phyloP scores from a whole-genome alignment of 2,797 vertebrate genomes.

The Cichlasoma orientale region DNA sequence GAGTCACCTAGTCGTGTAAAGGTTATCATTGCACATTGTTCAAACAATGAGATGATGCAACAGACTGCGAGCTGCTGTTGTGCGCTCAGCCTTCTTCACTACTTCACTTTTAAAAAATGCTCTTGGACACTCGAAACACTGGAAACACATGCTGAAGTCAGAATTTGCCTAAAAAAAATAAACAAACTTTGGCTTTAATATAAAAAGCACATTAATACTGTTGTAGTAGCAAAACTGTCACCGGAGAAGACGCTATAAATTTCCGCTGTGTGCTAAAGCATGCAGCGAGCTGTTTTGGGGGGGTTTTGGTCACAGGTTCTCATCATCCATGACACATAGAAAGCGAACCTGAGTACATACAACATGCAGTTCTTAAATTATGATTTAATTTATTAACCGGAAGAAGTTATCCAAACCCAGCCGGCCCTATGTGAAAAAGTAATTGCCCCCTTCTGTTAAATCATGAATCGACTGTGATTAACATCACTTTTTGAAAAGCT shows the following conservation, averaged over 20 bases:
- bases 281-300: neutral
- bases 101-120: too few species aligned
- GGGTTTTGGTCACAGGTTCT: neutral
- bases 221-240: neutral
- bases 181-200: neutral
- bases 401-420: too few species aligned
- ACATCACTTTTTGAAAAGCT: too few species aligned
- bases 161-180: neutral
- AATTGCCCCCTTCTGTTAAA: too few species aligned
- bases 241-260: neutral
- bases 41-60: neutral
- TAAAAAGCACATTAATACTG: neutral
- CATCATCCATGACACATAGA: neutral
- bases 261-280: neutral
- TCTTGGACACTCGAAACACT: neutral
- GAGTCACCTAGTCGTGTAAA: conserved; percentile 15
- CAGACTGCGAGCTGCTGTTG: neutral
- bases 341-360: too few species aligned
- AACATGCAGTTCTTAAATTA: too few species aligned
- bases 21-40: neutral
- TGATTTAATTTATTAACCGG: too few species aligned
- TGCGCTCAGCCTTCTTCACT: neutral
- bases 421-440: too few species aligned
- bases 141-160: neutral
- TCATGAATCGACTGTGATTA: too few species aligned